These are phyloP conservation scores for Rhabditoides inermis DNA, from an alignment of 2,888 invertebrate species.

Conservation along the genomic window DNA sequence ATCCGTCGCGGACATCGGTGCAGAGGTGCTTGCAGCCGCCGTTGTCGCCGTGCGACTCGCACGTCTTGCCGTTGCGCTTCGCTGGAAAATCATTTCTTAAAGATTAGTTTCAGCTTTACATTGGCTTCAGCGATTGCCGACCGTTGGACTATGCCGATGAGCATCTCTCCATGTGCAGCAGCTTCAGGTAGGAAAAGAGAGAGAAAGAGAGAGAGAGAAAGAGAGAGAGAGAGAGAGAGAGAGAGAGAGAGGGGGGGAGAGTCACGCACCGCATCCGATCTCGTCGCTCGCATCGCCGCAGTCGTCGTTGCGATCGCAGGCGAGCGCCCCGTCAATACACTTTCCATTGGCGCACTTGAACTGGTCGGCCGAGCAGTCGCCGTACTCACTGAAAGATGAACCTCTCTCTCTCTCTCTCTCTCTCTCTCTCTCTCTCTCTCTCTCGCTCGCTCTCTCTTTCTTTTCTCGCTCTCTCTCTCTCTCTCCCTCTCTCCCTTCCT, in stretches of 20 bases:
- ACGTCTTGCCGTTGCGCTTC: conserved; percentile 39
- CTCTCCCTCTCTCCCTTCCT: no score
- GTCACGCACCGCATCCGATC: conserved; percentile 72
- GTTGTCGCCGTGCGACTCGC: conserved; percentile 62
- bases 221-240: no score
- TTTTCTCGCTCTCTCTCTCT: no score
- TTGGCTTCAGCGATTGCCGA: conserved; percentile 51
- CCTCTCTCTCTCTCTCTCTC: no score
- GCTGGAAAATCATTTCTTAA: conserved; percentile 17
- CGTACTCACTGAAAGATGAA: conserved; percentile 49
- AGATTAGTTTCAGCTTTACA: conserved; percentile 38
- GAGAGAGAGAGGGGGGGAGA: background rate
- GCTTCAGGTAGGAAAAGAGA: no score
- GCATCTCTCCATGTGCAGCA: conserved; percentile 61
- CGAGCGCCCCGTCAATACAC: conserved; percentile 61
- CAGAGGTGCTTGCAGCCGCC: conserved; percentile 94
- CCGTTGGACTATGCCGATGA: conserved; percentile 47
- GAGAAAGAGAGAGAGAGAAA: no score
- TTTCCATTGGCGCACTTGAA: conserved; percentile 58
- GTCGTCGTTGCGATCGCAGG: conserved; percentile 50
- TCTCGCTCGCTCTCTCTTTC: no score
- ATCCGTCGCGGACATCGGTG: conserved; percentile 58
- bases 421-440: no score
- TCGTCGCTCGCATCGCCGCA: conserved; percentile 68
- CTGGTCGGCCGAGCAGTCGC: conserved; percentile 46